Evolutionary conservation across 2,888 invertebrate genomes (phyloP).

Genomic region (Chromoteleia sp.): DNA sequence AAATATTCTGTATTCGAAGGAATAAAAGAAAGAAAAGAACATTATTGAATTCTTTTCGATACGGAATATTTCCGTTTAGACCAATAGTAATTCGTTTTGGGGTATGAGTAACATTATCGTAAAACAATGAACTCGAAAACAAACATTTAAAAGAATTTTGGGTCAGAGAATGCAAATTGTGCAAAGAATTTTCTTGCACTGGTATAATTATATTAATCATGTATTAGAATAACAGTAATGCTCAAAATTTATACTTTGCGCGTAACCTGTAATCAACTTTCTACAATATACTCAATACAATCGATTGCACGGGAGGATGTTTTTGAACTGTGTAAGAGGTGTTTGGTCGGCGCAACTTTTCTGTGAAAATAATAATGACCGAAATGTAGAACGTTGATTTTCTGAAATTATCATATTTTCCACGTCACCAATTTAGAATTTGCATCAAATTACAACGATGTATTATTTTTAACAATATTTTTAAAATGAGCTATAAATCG

Average conservation of each 20-base stretch:
- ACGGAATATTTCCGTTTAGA: no score
- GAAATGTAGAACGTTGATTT: slow-evolving; percentile 36
- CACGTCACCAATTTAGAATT: slow-evolving; percentile 5
- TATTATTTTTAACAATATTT: slow-evolving; percentile 1
- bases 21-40: neutral
- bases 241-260: slow-evolving; percentile 50
- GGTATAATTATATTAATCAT: slow-evolving; percentile 46
- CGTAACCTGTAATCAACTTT: slow-evolving; percentile 60
- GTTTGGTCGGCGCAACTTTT: slow-evolving; percentile 32
- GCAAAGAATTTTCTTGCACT: slow-evolving; percentile 13
- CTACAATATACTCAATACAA: slow-evolving; percentile 55
- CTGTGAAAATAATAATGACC: slow-evolving; percentile 41
- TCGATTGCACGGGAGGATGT: slow-evolving; percentile 35
- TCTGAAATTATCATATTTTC: slow-evolving; percentile 38
- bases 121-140: neutral
- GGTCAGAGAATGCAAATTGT: slow-evolving; percentile 46
- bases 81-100: no score
- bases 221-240: slow-evolving; percentile 44
- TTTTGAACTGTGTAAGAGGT: slow-evolving; percentile 42
- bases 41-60: neutral
- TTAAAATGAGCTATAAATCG: neutral
- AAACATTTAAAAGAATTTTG: slow-evolving; percentile 10
- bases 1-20: neutral
- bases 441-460: slow-evolving; percentile 25
- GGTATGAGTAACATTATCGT: neutral